Base-by-base conservation (phyloP, 2,113 vertebrate species). In the Platysternon megacephalum region DNA sequence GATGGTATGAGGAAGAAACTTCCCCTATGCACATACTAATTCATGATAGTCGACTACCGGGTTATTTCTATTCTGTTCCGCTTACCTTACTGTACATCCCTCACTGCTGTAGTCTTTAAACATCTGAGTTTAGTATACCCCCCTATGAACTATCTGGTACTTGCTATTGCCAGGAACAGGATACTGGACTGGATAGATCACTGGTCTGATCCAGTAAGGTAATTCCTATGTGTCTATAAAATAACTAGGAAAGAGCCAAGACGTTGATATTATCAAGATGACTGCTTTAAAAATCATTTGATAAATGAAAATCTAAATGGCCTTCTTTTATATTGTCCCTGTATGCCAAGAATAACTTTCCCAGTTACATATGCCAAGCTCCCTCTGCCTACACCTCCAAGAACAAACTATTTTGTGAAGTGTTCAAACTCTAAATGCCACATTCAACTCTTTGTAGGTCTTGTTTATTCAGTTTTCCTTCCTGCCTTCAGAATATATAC, bases 391-490 rank as follows among this genome's bases (percentile, higher is more conserved):
- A 53, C 11, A 79, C 42, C 52, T 93, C 55, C 74, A 88, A 56
- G 74, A 95, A 95, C 84, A 49, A 93, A 68, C 89, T 95, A 79
- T 89, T 92, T 93, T 93, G 46, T 35, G 49, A 81, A 46, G 81
- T 85, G 49, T 84, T 74, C n/a, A 58, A 68, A 79, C 49, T 85
- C 49, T 46, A 85, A 89, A 74, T 32, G 11, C 39, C 39, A 44
- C 24, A 44, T 10, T 5, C 49, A 86, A 32, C 6, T 56, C 68
- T 91, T 95, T 85, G 65, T 52, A 82, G 17, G 24, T 92, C 88
- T 3, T 79, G 42, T 92, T 85, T 79, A 35, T 86, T 88, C 52
- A 85, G n/a, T 3, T 90, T 92, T 92, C 88, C 16, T 39, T 94
- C 28, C 32, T 61, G n/a, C 32, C 24, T 95, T 88, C 82, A 0